Base-by-base conservation (phyloP, 2,113 vertebrate genomes). In the Dermatemys mawii region DNA sequence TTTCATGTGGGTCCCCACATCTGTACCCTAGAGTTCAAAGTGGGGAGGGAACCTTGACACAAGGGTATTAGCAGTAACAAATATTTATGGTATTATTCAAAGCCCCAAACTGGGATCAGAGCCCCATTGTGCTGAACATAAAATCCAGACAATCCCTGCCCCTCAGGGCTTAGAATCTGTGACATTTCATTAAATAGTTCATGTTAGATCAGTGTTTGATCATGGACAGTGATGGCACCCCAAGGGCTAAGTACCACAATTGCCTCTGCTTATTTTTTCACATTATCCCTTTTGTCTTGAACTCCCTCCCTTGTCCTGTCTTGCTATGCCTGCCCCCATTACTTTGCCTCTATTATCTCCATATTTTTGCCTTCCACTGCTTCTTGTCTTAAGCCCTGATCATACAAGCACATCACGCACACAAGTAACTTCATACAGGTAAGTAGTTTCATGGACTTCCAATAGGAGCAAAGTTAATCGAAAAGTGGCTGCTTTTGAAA, bases 301-400 rank as follows among this genome's bases (percentile, higher is more conserved):
- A 35, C 4, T n/a, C 29, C 32, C 55, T 79, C 26, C 32, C 63
- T 79, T 73, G 21, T 9, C 19, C 63, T 70, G 63, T 21, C 35
- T 60, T 70, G 32, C 16, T 21, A 70, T 35, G 13, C 51, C 46
- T 73, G 4, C 16, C 54, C 54, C 83, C 48, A 6, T 24, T 49
- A 7, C 83, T 90, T 70, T 24, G 26, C n/a, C 70, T 90, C 19
- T 80, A 78, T 83, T 17, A 21, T 93, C 14, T 16, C 54, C 12
- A 46, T 41, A 44, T 0, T 8, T 24, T n/a, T 70, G n/a, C 26
- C 84, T 90, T 78, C 51, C 54, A 24, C 21, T 27, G 54, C 4
- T 89, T 84, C 78, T 48, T 82, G 86, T 82, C 41, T 83, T 92
- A 67, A 94, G 89, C 73, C 26, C 85, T 90, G 70, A 82, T 32